phyloP scores from a whole-genome alignment of 2,888 invertebrate species.

The Seira sanloemensis region DNA sequence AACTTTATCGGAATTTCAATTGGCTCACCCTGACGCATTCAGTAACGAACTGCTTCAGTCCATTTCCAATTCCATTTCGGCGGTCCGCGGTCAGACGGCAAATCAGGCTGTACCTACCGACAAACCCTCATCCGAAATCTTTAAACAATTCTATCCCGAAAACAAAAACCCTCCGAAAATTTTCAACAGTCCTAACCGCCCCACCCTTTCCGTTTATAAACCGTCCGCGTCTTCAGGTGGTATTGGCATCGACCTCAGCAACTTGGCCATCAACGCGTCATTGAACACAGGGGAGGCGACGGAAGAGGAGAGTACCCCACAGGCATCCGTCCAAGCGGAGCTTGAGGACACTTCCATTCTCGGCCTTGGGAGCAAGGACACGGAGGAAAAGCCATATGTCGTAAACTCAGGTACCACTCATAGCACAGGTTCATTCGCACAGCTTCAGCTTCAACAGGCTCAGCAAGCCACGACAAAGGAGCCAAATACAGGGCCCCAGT shows the following conservation, averaged over 20 bases:
- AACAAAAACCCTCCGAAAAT: background rate
- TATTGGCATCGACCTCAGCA: slow-evolving; percentile 35
- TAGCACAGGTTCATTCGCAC: slow-evolving; percentile 5
- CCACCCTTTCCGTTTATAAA: slow-evolving; percentile 45
- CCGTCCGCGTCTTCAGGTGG: slow-evolving; percentile 26
- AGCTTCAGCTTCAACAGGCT: background rate
- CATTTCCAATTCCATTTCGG: slow-evolving; percentile 42
- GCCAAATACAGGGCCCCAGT: slow-evolving; percentile 8
- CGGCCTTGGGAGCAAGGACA: background rate
- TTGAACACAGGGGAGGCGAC: background rate
- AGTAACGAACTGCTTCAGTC: slow-evolving; percentile 49
- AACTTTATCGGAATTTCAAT: slow-evolving; percentile 34
- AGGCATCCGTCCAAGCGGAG: background rate
- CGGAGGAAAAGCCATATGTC: background rate
- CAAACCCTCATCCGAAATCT: slow-evolving; percentile 31
- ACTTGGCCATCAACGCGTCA: slow-evolving; percentile 37
- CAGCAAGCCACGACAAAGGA: background rate
- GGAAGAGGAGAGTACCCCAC: slow-evolving; percentile 7
- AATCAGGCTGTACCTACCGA: background rate
- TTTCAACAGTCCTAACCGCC: slow-evolving; percentile 23
- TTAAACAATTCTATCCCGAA: slow-evolving; percentile 31
- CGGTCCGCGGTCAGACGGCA: slow-evolving; percentile 8
- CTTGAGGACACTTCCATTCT: background rate
- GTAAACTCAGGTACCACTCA: background rate
- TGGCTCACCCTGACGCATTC: slow-evolving; percentile 57